A percentile compares a stretch with the other conserved stretches of the same genome.
Evolutionary conservation across 2,113 vertebrate genomes (phyloP).

Genomic region (Etheostoma cragini): DNA sequence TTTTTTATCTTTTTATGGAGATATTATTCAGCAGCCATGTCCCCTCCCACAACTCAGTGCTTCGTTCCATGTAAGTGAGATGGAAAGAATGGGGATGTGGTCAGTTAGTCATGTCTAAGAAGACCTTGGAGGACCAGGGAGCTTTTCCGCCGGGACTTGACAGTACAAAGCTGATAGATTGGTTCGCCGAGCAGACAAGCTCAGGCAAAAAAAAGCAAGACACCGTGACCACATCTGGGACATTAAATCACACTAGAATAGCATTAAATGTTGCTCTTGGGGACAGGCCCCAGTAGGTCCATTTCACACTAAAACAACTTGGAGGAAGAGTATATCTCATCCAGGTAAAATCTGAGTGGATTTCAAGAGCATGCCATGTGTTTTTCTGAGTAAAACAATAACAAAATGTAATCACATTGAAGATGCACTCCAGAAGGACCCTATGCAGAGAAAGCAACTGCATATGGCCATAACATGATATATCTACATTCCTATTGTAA

Average conservation of each 20-base stretch:
- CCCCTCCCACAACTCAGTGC: conserved; percentile 67
- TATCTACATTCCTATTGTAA: conserved; percentile 14
- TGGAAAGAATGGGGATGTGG: conserved; percentile 72
- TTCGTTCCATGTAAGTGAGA: conserved; percentile 73
- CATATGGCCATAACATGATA: conserved; percentile 11
- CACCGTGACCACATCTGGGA: conserved; percentile 69
- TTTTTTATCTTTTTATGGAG: conserved; percentile 76
- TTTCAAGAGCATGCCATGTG: neutral
- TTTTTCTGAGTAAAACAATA: neutral
- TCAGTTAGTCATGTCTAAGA: conserved; percentile 81
- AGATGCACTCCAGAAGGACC: neutral
- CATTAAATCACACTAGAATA: conserved; percentile 60
- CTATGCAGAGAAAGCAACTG: neutral
- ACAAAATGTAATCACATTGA: conserved; percentile 22
- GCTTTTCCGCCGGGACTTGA: conserved; percentile 58
- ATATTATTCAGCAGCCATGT: conserved; percentile 65
- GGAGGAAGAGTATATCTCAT: conserved; percentile 14
- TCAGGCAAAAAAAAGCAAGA: conserved; percentile 48
- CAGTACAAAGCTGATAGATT: conserved; percentile 68
- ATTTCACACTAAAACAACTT: conserved; percentile 57
- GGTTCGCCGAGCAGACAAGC: conserved; percentile 54
- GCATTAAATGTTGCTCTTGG: conserved; percentile 55
- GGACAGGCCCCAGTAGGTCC: conserved; percentile 41
- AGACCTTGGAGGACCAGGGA: conserved; percentile 76
- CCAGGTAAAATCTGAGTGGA: conserved; percentile 31